Evolutionary conservation across 2,113 vertebrate species (phyloP), one percentile per base, ranked within the genome.

Genomic region (Sinocyclocheilus maitianheensis): DNA sequence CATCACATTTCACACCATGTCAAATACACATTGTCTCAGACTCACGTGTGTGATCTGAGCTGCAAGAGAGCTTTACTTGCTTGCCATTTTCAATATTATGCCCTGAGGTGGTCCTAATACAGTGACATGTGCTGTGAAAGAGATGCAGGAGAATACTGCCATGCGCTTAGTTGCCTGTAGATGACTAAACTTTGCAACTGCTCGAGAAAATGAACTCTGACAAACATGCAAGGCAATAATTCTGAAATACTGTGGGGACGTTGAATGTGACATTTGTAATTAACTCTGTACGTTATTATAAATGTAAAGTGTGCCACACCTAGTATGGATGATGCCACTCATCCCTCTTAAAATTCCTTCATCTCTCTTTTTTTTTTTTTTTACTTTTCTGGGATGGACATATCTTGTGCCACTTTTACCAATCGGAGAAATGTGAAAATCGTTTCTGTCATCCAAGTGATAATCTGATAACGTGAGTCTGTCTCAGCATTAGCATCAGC

Each of bases 91-190:
- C 90, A 90, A 87, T 88, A 84, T 86, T 90, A 89, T 90, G 89
- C 87, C 93, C 90, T 11, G 76, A 91, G 92, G 93, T 90, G 46
- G 65, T 89, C 86, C 91, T 93, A 92, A 94, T 92, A 88, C 69
- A 43, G 87, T 89, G 90, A 91, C 93, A 93, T 92, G 91, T 92
- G 88, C 92, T 91, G 91, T 94, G 91, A 93, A 94, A 92, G 90
- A 84, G 87, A 88, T 87, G 55, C 88, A 86, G 89, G 90, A 92
- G 89, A 86, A 84, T 84, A 65, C 87, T 81, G 89, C 84, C 87
- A 85, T 86, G 46, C 85, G 83, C 71, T 90, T 91, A 87, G 92
- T 26, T 43, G 74, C 85, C 78, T 53, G 88, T 77, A 86, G 87
- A 91, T 90, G 85, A 91, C 84, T 55, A 87, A 83, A 88, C 86